Conservation (phyloP, 2,888 invertebrate species). For the Deroplatys truncata region DNA sequence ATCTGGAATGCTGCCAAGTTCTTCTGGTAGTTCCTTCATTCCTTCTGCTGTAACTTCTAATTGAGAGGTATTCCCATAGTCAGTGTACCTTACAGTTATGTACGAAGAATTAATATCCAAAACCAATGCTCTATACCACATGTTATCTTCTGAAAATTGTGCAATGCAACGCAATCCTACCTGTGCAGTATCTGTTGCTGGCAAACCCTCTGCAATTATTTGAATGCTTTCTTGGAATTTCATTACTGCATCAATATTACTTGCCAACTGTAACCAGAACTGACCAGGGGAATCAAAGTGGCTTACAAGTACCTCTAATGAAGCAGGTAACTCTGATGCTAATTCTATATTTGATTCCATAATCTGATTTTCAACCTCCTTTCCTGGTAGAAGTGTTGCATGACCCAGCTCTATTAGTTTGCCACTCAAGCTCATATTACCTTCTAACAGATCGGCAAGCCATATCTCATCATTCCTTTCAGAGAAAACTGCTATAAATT, state of each 20-base stretch:
- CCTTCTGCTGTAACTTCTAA: conserved; percentile 58
- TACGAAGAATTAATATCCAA: conserved; percentile 61
- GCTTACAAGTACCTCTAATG: conserved; percentile 55
- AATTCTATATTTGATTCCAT: not conserved
- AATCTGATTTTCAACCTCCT: not conserved
- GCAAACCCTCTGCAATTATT: conserved; percentile 47
- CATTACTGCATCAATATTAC: conserved; percentile 54
- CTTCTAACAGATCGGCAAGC: conserved; percentile 52
- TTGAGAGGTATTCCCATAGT: conserved; percentile 75
- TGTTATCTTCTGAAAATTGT: conserved; percentile 74
- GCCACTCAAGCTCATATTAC: conserved; percentile 51
- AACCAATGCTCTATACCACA: conserved; percentile 90
- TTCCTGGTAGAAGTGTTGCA: not conserved
- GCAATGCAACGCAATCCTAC: conserved; percentile 67
- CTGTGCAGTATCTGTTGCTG: conserved; percentile 55
- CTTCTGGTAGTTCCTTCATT: conserved; percentile 59
- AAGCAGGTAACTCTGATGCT: conserved; percentile 31
- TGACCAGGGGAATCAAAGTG: conserved; percentile 73
- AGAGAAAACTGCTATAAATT: conserved; percentile 52
- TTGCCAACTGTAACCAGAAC: conserved; percentile 67
- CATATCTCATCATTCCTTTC: conserved; percentile 50
- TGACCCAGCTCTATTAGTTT: conserved; percentile 45
- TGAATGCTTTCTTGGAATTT: conserved; percentile 63
- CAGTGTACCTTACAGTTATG: conserved; percentile 68
- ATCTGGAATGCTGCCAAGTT: conserved; percentile 52